A percentile compares a stretch with the other conserved stretches of the same genome.
Conservation (phyloP, 2,113 vertebrate genomes). For the Pithys albifrons region DNA sequence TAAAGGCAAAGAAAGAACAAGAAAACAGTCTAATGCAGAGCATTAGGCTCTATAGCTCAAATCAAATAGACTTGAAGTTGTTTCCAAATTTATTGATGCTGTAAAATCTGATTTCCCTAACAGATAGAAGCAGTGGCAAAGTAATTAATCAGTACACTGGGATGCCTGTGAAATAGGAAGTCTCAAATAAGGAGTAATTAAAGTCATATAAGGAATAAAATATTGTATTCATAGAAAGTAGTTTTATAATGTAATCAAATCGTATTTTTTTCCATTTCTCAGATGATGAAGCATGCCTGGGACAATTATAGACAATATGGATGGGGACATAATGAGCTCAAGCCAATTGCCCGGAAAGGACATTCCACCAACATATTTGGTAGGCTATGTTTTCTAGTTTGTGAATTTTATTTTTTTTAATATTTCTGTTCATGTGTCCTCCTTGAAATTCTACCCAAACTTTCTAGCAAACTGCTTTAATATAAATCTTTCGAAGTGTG, state of each 20-base stretch:
- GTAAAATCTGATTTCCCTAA: not conserved
- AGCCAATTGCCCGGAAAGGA: slow-evolving; percentile 97
- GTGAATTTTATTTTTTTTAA: not conserved
- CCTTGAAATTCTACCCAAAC: not conserved
- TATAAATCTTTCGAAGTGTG: not conserved
- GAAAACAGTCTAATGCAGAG: rapidly evolving
- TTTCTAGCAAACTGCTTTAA: not conserved
- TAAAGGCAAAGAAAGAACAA: not conserved
- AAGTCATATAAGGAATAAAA: not conserved
- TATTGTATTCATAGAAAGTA: not conserved
- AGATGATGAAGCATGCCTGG: slow-evolving; percentile 99
- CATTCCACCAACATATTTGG: slow-evolving; percentile 99
- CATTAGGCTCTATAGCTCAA: not conserved
- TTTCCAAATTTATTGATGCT: not conserved
- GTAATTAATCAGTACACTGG: not conserved
- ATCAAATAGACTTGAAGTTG: not conserved
- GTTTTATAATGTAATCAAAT: not conserved
- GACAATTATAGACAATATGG: slow-evolving; percentile 94
- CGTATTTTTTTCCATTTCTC: slow-evolving; percentile 25
- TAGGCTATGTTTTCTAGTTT: slow-evolving; percentile 73
- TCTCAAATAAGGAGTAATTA: not conserved
- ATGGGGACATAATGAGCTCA: slow-evolving; percentile 99
- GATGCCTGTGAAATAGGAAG: not conserved
- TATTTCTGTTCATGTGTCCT: not conserved
- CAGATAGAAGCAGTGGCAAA: not conserved